Base-by-base conservation (phyloP, 2,888 invertebrate genomes). In the Epirrhoe tristata region DNA sequence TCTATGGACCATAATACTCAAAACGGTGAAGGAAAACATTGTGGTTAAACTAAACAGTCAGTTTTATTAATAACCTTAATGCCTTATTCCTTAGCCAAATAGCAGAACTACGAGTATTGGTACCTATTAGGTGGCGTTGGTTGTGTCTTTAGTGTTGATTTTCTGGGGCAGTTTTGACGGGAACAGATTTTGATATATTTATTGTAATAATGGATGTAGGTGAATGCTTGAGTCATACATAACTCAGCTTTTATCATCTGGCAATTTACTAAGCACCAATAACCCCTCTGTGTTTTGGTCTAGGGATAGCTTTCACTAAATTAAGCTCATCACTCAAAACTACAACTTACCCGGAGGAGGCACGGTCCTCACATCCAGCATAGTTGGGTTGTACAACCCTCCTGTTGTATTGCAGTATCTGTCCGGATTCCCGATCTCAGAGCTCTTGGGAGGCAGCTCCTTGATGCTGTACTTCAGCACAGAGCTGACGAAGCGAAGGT, bases 311-410 rank as follows among this genome's bases (percentile, higher is more conserved):
- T n/a, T n/a, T n/a, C n/a, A n/a, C 8, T 43, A 10, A 7, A 39
- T 39, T 39, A 5, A 43, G 10, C 0, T 7, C 43, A 48, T 1
- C 6, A 46, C 8, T 36, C 36, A 46, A 46, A n/a, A 46, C 36
- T 8, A 36, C 6, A 14, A 1, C 80, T 83, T 82, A 93, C 96
- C 97, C 71, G 96, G 93, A 0, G 97, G 97, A 7, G 97, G 97
- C 46, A 94, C 81, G 5, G 81, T 84, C 8, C 92, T 90, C n/a
- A 94, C 74, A 70, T 95, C 94, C 14, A 95, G 74, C 5, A 93
- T 93, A 7, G 89, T 94, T 0, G 98, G 98, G 90, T 98, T 98
- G 81, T 95, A 98, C 50, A 97, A 90, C 1, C 91, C 94, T 7
- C 97, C 97, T 0, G 97, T 96, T 0, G 95, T 95, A 48, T 95